Percentiles rank a stretch among this genome's conserved stretches.
Evolutionary conservation across 2,888 invertebrate species (phyloP).

Genomic region (Hoplodrina blanda): DNA sequence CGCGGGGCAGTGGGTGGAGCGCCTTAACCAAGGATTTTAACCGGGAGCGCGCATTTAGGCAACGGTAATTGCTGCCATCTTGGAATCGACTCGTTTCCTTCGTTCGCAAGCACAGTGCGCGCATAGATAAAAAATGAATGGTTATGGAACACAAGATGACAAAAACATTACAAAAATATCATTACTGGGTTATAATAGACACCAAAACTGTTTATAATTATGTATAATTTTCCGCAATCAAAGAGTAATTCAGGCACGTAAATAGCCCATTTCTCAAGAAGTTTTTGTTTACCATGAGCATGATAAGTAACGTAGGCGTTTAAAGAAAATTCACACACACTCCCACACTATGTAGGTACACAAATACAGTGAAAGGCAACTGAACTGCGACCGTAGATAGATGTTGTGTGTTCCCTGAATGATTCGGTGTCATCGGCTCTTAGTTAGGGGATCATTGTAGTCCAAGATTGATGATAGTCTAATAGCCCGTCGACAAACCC

Average conservation of each 20-base stretch:
- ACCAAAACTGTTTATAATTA: no score
- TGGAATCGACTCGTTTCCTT: no score
- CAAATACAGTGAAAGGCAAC: slow-evolving; percentile 58
- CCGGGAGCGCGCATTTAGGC: no score
- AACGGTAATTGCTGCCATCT: no score
- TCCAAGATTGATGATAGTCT: slow-evolving; percentile 83
- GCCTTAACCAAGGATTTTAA: no score
- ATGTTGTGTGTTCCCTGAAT: slow-evolving; percentile 70
- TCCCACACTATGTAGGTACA: slow-evolving; percentile 1
- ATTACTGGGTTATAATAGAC: background rate
- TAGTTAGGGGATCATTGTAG: slow-evolving; percentile 84
- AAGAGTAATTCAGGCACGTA: background rate
- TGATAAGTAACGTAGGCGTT: background rate
- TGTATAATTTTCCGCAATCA: background rate
- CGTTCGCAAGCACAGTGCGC: no score
- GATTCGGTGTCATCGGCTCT: slow-evolving; percentile 79
- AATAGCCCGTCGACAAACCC: slow-evolving; percentile 77
- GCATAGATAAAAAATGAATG: no score
- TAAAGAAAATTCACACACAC: slow-evolving; percentile 23
- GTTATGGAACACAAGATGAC: no score
- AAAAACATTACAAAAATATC: background rate
- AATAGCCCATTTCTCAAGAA: slow-evolving; percentile 1
- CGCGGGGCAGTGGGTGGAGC: no score
- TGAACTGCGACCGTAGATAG: slow-evolving; percentile 71
- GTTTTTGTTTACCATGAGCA: background rate